Evolutionary conservation across 2,113 vertebrate genomes (phyloP).

Genomic region (Gasterosteus aculeatus): DNA sequence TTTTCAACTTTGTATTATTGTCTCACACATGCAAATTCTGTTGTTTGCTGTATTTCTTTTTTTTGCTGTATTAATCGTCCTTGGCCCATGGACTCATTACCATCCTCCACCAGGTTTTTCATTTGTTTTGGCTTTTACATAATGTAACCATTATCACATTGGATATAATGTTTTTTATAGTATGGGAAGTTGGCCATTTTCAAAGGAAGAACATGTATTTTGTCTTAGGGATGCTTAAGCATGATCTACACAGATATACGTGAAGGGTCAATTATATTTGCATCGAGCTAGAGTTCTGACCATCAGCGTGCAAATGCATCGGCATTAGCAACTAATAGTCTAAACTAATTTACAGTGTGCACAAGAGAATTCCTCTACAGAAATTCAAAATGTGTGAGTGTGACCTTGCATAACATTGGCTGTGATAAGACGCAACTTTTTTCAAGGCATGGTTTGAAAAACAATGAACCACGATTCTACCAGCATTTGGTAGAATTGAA

Average conservation of each 20-base stretch:
- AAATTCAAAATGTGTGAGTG: not conserved
- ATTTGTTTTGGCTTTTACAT: not conserved
- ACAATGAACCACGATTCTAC: not conserved
- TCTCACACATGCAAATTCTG: not conserved
- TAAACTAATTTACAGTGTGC: not conserved
- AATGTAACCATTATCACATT: not conserved
- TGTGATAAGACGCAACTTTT: not conserved
- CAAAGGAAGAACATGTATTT: not conserved
- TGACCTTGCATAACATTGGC: conserved; percentile 13
- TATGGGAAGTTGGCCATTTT: not conserved
- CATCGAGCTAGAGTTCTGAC: not conserved
- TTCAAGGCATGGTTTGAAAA: conserved; percentile 3
- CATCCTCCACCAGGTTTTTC: not conserved
- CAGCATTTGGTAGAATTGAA: conserved; percentile 4
- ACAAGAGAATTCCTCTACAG: not conserved
- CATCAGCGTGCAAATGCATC: not conserved
- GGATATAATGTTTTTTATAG: not conserved
- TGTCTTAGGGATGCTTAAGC: not conserved
- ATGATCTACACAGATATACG: not conserved
- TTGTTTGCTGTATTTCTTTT: not conserved
- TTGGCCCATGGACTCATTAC: not conserved
- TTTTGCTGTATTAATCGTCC: not conserved
- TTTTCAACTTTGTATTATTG: not conserved
- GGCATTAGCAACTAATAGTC: not conserved
- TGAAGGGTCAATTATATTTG: not conserved